Evolutionary conservation across 1,140 invertebrate genomes (phyloP).

Genomic region (Sycobia sp.): DNA sequence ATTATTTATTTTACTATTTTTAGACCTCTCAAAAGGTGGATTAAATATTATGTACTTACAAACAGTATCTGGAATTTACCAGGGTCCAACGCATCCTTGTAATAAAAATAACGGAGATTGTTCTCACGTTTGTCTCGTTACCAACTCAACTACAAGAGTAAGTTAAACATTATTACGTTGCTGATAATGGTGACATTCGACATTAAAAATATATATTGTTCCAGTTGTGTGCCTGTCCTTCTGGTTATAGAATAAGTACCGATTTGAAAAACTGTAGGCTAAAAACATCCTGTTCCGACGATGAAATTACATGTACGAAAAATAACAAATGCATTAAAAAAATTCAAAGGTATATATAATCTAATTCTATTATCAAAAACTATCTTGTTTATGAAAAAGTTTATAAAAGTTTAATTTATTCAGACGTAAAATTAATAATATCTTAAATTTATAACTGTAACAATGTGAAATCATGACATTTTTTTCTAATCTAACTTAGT

Average conservation of each 20-base stretch:
- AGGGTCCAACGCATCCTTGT: slow-evolving; percentile 65
- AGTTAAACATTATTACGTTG: slow-evolving; percentile 22
- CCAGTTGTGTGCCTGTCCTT: slow-evolving; percentile 67
- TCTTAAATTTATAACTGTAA: no score
- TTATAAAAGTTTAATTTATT: no score
- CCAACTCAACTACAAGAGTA: slow-evolving; percentile 39
- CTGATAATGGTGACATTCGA: no score
- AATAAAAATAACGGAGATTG: slow-evolving; percentile 71
- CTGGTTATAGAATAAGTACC: slow-evolving; percentile 59
- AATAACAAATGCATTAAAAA: slow-evolving; percentile 60
- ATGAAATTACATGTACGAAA: slow-evolving; percentile 64
- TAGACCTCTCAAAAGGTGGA: no score
- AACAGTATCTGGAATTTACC: slow-evolving; percentile 42
- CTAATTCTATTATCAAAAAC: no score
- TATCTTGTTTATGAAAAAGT: no score
- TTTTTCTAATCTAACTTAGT: no score
- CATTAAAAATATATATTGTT: not conserved
- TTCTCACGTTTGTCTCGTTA: slow-evolving; percentile 73
- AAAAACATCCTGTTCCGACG: slow-evolving; percentile 58
- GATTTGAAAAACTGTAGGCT: slow-evolving; percentile 63
- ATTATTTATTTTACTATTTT: no score
- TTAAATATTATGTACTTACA: slow-evolving; percentile 41
- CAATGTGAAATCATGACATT: no score
- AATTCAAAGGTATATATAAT: slow-evolving; percentile 43
- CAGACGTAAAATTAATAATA: no score